These are phyloP conservation scores for Ecliptopera silaceata DNA, from an alignment of 2,888 invertebrate species.

Conservation along the genomic window DNA sequence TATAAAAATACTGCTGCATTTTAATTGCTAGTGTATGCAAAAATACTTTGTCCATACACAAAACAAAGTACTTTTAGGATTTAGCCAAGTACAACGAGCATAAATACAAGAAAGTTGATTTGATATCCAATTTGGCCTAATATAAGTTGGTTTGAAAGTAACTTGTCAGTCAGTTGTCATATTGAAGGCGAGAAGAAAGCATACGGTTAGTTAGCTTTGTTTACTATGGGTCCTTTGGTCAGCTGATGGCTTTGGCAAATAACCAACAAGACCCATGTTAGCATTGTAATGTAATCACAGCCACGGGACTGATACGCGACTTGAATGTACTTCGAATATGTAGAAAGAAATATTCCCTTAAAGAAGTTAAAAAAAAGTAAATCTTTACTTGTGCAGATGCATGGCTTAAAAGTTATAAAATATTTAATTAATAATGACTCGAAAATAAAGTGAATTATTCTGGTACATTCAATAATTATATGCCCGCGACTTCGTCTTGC, in stretches of 20 bases:
- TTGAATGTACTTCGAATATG: slow-evolving; percentile 19
- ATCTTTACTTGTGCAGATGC: too few species aligned
- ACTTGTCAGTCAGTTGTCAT: slow-evolving; percentile 13
- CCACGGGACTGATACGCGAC: slow-evolving; percentile 34
- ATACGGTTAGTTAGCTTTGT: slow-evolving; percentile 74
- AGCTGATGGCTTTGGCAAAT: slow-evolving; percentile 70
- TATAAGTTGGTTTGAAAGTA: not conserved
- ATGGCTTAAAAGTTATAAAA: too few species aligned
- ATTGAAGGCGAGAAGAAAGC: slow-evolving; percentile 44
- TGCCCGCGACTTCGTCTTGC: too few species aligned
- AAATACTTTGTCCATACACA: too few species aligned
- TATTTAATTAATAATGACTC: too few species aligned
- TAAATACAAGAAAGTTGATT: too few species aligned
- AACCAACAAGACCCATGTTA: slow-evolving; percentile 42
- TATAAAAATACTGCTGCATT: too few species aligned
- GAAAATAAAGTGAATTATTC: not conserved
- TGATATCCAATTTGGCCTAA: not conserved
- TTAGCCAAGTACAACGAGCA: too few species aligned
- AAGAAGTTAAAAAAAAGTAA: slow-evolving; percentile 1
- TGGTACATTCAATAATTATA: too few species aligned
- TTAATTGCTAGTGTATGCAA: too few species aligned
- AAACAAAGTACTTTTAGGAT: too few species aligned
- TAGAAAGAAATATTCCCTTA: not conserved
- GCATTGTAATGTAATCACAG: slow-evolving; percentile 62
- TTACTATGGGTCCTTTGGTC: slow-evolving; percentile 62